These are phyloP conservation scores for Scytalopus superciliaris DNA, from an alignment of 2,113 vertebrate genomes.

Conservation along the genomic window DNA sequence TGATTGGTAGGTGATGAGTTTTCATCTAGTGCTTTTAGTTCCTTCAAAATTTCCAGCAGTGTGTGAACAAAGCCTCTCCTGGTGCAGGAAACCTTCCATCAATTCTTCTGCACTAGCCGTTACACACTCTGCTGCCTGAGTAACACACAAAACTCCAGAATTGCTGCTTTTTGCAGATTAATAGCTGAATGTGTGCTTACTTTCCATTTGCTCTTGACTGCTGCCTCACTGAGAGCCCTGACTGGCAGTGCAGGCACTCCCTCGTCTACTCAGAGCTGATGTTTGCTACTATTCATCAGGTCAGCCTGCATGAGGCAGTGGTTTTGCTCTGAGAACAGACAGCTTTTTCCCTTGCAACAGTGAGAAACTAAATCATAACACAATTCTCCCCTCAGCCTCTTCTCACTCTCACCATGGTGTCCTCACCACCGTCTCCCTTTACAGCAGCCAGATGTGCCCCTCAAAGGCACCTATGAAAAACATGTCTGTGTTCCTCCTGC, in stretches of 20 bases:
- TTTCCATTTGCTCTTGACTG: neutral
- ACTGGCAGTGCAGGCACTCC: neutral
- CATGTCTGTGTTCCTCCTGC: fast-evolving
- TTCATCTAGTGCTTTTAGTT: neutral
- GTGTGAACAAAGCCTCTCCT: neutral
- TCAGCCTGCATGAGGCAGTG: no score
- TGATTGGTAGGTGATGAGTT: neutral
- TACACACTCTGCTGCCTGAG: neutral
- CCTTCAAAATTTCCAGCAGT: neutral
- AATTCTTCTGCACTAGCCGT: neutral
- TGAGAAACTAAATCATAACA: neutral
- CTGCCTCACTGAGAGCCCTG: neutral
- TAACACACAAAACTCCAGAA: neutral
- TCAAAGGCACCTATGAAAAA: neutral
- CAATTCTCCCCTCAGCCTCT: neutral
- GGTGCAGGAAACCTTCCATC: neutral
- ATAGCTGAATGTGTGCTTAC: neutral
- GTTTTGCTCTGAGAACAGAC: neutral
- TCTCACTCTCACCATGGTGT: neutral
- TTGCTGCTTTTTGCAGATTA: neutral
- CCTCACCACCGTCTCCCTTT: neutral
- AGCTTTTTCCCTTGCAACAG: neutral
- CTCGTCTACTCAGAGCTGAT: neutral
- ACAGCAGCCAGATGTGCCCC: neutral
- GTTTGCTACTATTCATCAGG: neutral